A percentile compares a stretch with the other conserved stretches of the same genome.
Conservation (phyloP, 2,113 vertebrate genomes). For the Harpagus bidentatus region DNA sequence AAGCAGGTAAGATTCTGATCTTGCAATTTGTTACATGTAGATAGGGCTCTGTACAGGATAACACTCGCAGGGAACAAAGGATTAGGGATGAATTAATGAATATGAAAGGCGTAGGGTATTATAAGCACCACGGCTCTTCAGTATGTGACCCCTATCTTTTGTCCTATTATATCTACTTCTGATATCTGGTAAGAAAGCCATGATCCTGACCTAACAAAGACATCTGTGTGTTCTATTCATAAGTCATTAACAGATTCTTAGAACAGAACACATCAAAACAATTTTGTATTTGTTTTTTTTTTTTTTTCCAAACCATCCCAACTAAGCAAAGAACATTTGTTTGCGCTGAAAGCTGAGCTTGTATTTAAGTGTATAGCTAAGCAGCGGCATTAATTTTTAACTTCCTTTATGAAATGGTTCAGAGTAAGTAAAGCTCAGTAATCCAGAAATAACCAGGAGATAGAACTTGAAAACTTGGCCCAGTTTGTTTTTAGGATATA, state of each 20-base stretch:
- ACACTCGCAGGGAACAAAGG: neutral
- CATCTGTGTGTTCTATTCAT: neutral
- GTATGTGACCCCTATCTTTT: neutral
- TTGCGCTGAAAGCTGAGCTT: neutral
- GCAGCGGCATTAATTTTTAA: constrained; percentile 26
- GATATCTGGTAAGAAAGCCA: neutral
- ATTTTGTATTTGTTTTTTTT: neutral
- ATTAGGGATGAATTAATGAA: neutral
- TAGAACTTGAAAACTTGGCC: constrained; percentile 26
- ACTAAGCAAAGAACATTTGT: constrained; percentile 26
- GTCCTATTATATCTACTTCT: neutral
- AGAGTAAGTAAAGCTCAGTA: constrained; percentile 5
- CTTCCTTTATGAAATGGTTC: constrained; percentile 14
- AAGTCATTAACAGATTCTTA: constrained; percentile 18
- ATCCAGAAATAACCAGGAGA: constrained; percentile 16
- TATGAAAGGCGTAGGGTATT: neutral
- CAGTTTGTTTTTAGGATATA: constrained; percentile 17
- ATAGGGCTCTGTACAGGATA: neutral
- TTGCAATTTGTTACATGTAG: neutral
- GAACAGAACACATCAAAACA: constrained; percentile 1
- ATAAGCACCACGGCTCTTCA: neutral
- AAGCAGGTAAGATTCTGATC: neutral
- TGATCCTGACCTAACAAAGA: neutral
- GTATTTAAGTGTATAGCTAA: constrained; percentile 13
- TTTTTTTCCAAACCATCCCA: neutral